Percentiles rank a stretch among this genome's conserved stretches.
phyloP scores from a whole-genome alignment of 2,888 invertebrate species.

The Leptinotarsa haldemani region DNA sequence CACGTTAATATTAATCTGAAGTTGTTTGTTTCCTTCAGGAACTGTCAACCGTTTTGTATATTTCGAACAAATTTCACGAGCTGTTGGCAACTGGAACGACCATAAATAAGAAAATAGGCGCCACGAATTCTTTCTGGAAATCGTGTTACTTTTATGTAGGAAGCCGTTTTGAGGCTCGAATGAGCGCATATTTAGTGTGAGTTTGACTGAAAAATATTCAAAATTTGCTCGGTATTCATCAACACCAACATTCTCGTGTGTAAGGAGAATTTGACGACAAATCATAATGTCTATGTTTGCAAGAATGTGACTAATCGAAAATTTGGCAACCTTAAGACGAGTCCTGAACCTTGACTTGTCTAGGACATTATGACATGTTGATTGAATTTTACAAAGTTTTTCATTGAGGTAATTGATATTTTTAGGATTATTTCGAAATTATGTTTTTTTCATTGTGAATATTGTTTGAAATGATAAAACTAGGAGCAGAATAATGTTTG shows the following conservation, averaged over 20 bases:
- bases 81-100: constrained; percentile 20
- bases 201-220: background rate
- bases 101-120: constrained; percentile 30
- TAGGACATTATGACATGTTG: background rate
- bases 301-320: background rate
- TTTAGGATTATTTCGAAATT: background rate
- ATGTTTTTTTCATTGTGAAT: too few relatives aligned
- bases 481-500: too few relatives aligned
- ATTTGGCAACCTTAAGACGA: background rate
- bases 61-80: constrained; percentile 18
- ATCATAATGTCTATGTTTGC: background rate
- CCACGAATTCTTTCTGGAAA: constrained; percentile 20
- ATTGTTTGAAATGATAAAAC: too few relatives aligned
- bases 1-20: constrained; percentile 25
- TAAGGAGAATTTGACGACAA: background rate
- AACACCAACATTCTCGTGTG: constrained; percentile 5
- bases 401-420: constrained; percentile 1
- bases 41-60: constrained; percentile 18
- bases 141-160: constrained; percentile 15
- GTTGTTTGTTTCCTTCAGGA: constrained; percentile 36
- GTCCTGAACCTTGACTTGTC: constrained; percentile 6
- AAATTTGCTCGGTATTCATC: constrained; percentile 2
- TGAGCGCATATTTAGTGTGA: background rate
- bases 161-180: background rate
- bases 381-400: background rate